These are phyloP conservation scores for Vanacampus margaritifer DNA, from an alignment of 2,113 vertebrate genomes.

Conservation along the genomic window DNA sequence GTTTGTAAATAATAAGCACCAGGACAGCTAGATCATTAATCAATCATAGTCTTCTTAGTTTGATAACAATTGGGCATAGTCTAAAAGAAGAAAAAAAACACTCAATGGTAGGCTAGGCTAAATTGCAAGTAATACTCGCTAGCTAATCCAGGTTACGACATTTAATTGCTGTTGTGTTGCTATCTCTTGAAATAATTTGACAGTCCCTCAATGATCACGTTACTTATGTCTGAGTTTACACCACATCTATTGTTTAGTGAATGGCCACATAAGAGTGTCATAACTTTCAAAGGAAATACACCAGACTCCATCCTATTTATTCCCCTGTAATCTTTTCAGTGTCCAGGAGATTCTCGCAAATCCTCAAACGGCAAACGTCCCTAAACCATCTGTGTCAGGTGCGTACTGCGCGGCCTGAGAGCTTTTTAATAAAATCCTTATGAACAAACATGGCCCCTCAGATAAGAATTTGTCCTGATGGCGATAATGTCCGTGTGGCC, in stretches of 20 bases:
- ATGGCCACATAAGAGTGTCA: not conserved
- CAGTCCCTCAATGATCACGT: too few species aligned
- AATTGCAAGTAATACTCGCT: too few species aligned
- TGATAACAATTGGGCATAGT: too few species aligned
- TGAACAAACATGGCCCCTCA: constrained; percentile 24
- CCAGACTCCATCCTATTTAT: not conserved
- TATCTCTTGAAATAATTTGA: too few species aligned
- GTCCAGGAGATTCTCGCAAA: constrained; percentile 97
- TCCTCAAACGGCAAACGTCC: constrained; percentile 94
- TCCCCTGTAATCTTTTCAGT: constrained; percentile 73
- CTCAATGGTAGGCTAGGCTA: not conserved
- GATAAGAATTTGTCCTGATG: constrained; percentile 31
- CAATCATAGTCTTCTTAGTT: too few species aligned
- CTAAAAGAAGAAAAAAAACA: too few species aligned
- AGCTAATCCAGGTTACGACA: too few species aligned
- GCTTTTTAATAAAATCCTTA: constrained; percentile 52
- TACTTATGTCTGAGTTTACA: too few species aligned
- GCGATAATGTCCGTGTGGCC: constrained; percentile 47
- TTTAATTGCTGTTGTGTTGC: too few species aligned
- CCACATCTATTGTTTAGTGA: too few species aligned
- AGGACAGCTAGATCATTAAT: too few species aligned
- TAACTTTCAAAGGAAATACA: not conserved
- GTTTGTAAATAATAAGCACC: not conserved
- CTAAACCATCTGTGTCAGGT: constrained; percentile 99
- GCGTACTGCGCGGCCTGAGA: constrained; percentile 31